Base-by-base conservation (phyloP, 2,888 invertebrate species). In the Drosophila planitibia region DNA sequence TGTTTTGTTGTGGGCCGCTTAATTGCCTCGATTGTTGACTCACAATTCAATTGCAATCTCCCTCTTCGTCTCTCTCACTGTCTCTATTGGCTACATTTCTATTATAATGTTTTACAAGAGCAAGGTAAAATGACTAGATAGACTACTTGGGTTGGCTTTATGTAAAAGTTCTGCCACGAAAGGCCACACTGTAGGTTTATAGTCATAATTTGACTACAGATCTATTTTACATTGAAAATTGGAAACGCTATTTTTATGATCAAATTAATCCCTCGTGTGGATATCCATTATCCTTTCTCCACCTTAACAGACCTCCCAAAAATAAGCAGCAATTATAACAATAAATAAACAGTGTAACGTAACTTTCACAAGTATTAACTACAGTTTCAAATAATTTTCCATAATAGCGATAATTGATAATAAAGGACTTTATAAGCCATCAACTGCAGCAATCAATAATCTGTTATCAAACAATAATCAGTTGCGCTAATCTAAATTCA, bases 1-100 rank as follows among this genome's bases (percentile, higher is more conserved):
- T 84, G 88, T 75, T 84, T 87, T 67, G 67, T 37, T 69, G 67
- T 72, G 39, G 63, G 44, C 55, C 59, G 35, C 57, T 70, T 81
- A 81, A 81, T 81, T 81, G 81, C 61, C 58, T 37, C 60, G 70
- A 81, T 79, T 81, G 81, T 81, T 82, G 64, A 60, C 71, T 71
- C 61, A 54, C 75, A 65, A 60, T 74, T 68, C 60, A 62, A 54
- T 73, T 68, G 51, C 54, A 49, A 52, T 53, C 14, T 52, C 37
- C 35, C 54, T 19, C 28, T 19, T 19, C 19, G 12, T 3, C 47
- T 39, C 19, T 1, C 28, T 3, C 19, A 1, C 30, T 0, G 4
- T 19, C n/a, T 37, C 32, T 41, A 4, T n/a, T 30, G 3, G 19
- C 19, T 51, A 6, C n/a, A 28, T 51, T 30, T 30, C 41, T 30